These are phyloP conservation scores for Trichogramma pretiosum DNA, from an alignment of 1,140 invertebrate species.

Conservation along the genomic window DNA sequence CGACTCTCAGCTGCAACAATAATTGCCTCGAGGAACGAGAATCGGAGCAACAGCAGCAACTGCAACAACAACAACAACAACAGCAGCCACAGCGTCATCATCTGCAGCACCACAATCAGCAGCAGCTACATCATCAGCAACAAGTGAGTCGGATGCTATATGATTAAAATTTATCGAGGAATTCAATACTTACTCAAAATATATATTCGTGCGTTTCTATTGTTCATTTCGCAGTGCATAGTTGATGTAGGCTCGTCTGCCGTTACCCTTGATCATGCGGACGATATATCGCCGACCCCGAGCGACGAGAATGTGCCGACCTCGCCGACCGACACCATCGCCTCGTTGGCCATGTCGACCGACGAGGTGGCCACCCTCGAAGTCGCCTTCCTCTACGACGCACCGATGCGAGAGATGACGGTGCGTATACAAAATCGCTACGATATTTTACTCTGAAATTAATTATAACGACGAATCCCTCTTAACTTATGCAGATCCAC, in stretches of 20 bases:
- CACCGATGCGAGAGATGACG: conserved; percentile 80
- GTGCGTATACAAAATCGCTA: conserved; percentile 32
- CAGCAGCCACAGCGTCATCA: conserved; percentile 22
- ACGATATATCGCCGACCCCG: conserved; percentile 33
- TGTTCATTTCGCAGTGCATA: conserved; percentile 42
- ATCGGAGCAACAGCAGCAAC: background rate
- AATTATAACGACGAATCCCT: background rate
- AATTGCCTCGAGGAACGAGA: conserved; percentile 4
- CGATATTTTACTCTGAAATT: background rate
- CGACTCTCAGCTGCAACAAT: background rate
- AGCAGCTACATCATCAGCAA: conserved; percentile 32
- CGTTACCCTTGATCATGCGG: conserved; percentile 34
- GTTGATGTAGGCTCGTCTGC: conserved; percentile 38
- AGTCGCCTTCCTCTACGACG: conserved; percentile 80
- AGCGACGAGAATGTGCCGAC: conserved; percentile 31
- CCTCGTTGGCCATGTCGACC: conserved; percentile 28
- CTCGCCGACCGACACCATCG: conserved; percentile 31
- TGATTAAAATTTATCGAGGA: background rate
- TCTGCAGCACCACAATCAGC: conserved; percentile 1
- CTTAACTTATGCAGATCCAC: conserved; percentile 54
- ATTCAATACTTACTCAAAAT: background rate
- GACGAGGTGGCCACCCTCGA: conserved; percentile 68
- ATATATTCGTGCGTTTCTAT: conserved; percentile 6
- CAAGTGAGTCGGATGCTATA: conserved; percentile 27
- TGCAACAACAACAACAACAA: conserved; percentile 15